These are phyloP conservation scores for Jaculus jaculus DNA, from an alignment of 2,113 vertebrate species.

Conservation along the genomic window DNA sequence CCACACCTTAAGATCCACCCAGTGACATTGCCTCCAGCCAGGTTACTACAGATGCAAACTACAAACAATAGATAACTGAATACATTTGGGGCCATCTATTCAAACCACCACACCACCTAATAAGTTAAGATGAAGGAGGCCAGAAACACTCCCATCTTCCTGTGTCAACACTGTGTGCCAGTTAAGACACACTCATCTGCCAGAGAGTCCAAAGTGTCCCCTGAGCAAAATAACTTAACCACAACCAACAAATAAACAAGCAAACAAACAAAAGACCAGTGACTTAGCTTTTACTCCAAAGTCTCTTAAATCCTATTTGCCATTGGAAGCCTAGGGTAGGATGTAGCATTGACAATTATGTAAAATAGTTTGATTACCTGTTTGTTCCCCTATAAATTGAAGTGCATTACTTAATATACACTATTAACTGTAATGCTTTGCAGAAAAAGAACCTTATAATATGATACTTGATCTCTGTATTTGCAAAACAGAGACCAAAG, in stretches of 20 bases:
- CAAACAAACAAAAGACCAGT: neutral
- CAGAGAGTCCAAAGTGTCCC: neutral
- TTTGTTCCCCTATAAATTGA: constrained; percentile 56
- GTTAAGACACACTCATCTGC: neutral
- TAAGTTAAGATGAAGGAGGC: neutral
- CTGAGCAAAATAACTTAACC: constrained; percentile 3
- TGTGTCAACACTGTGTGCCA: neutral
- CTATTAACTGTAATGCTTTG: constrained; percentile 59
- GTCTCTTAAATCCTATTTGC: neutral
- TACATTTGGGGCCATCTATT: too few relatives aligned
- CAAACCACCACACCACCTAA: too few relatives aligned
- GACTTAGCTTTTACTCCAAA: constrained; percentile 38
- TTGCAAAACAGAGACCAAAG: constrained; percentile 54
- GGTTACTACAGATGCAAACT: too few relatives aligned
- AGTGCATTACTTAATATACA: constrained; percentile 17
- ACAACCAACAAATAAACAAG: neutral
- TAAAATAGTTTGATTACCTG: neutral
- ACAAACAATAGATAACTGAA: too few relatives aligned
- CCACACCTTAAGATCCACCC: too few relatives aligned
- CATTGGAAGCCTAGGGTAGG: constrained; percentile 30
- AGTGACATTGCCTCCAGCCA: too few relatives aligned
- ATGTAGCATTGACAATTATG: neutral
- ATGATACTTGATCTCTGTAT: constrained; percentile 21
- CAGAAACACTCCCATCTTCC: neutral
- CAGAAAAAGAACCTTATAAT: neutral